Evolutionary conservation across 2,888 invertebrate genomes (phyloP).

Genomic region (Therioaphis trifolii): DNA sequence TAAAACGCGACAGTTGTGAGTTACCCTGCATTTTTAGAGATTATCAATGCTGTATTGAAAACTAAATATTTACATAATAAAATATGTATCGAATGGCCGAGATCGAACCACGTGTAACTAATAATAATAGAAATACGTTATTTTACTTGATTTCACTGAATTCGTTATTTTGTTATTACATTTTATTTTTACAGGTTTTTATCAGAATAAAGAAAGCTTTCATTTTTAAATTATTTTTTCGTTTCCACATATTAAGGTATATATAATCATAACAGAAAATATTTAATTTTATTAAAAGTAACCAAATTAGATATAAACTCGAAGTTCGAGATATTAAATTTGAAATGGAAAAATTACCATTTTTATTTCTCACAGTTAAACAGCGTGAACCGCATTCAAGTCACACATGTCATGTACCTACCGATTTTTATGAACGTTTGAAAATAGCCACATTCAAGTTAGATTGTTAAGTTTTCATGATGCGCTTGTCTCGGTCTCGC

Average conservation of each 20-base stretch:
- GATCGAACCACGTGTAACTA: too few species aligned
- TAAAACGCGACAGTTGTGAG: too few species aligned
- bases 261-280: background rate
- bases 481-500: background rate
- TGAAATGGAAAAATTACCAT: constrained; percentile 12
- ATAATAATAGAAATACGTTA: too few species aligned
- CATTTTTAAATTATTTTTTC: too few species aligned
- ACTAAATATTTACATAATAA: too few species aligned
- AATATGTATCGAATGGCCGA: too few species aligned
- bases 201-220: too few species aligned
- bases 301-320: background rate
- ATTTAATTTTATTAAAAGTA: background rate
- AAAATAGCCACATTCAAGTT: constrained; percentile 22
- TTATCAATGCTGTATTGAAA: too few species aligned
- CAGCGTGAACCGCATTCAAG: background rate
- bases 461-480: background rate
- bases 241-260: background rate
- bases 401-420: background rate
- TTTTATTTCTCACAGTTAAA: constrained; percentile 25
- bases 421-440: constrained; percentile 23
- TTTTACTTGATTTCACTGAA: too few species aligned
- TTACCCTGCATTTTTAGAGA: too few species aligned
- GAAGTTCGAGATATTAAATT: constrained; percentile 11
- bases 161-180: too few species aligned
- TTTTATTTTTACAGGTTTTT: too few species aligned